Percentiles rank a stretch among this genome's conserved stretches.
Evolutionary conservation across 2,797 vertebrate genomes (phyloP).

Genomic region (Premnoplex brunnescens): DNA sequence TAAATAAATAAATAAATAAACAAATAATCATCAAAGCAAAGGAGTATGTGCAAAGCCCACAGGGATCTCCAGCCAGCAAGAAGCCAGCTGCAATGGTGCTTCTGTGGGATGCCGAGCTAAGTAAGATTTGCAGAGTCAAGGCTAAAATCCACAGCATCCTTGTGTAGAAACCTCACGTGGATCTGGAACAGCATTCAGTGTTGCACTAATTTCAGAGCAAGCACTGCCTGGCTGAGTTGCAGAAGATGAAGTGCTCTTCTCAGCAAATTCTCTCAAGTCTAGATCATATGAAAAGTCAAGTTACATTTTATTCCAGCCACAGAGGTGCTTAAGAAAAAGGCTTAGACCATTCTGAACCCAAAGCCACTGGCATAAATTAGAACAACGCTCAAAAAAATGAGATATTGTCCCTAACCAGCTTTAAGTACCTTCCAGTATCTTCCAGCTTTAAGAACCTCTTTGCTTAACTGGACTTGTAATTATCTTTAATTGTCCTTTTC

Average conservation of each 20-base stretch:
- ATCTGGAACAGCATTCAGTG: rapidly evolving
- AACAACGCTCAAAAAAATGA: neutral
- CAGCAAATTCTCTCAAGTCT: neutral
- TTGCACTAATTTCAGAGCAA: neutral
- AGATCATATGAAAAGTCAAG: neutral
- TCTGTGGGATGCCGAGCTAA: neutral
- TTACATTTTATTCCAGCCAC: neutral
- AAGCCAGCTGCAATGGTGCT: neutral
- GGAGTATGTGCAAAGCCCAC: neutral
- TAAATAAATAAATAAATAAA: neutral
- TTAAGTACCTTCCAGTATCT: neutral
- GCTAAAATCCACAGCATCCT: neutral
- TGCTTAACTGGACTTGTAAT: neutral
- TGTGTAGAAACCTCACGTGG: neutral
- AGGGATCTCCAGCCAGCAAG: neutral
- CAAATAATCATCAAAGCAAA: neutral
- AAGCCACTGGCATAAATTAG: neutral
- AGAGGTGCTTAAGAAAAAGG: neutral
- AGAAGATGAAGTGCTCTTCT: neutral
- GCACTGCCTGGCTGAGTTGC: neutral
- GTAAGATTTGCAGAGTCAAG: neutral
- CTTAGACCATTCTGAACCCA: neutral
- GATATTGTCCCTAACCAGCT: neutral
- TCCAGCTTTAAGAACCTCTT: neutral
- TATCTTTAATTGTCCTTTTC: neutral